Evolutionary conservation across 2,113 vertebrate species (phyloP), one percentile per base, ranked within the genome.

Genomic region (Helogale parvula): DNA sequence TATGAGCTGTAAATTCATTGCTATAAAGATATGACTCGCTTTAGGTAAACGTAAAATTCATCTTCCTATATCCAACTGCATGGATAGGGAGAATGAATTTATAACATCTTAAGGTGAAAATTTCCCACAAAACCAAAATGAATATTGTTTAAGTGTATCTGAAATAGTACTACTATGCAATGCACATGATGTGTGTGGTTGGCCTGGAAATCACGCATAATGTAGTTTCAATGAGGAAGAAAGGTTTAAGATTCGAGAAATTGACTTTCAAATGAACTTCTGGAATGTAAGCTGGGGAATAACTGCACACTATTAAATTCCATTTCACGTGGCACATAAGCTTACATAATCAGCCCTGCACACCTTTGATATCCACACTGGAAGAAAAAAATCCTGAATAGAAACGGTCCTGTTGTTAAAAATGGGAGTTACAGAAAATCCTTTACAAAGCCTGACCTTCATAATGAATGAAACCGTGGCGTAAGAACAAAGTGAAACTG

Each of bases 181-280:
- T n/a, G 80, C 66, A 82, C 14, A 27, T n/a, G 81, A 81, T 60
- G 21, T 84, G 74, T 25, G 21, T 85, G 81, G 35, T 27, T 97
- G 91, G 65, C 52, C 60, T 95, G 31, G 47, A 92, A 90, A 97
- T 54, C n/a, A 69, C 12, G 21, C 76, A 41, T 93, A 91, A 91
- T 74, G 33, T 31, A 86, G 41, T 76, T 97, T 91, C 84, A 90
- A 66, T 38, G 72, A 85, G 65, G 71, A 96, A 97, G 92, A 84
- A 71, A 92, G 41, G 60, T 72, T 77, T 88, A 52, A 92, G 84
- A 91, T 68, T 94, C 31, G 90, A 90, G 57, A 93, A 85, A 96
- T 0, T 95, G 90, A 96, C 96, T 96, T 97, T 95, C 92, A 90
- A 96, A 88, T 97, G 95, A 92, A 92, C 66, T 81, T 96, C 4